A percentile compares a stretch with the other conserved stretches of the same genome.
phyloP scores from a whole-genome alignment of 2,888 invertebrate species.

The Acanthosoma haemorrhoidale region DNA sequence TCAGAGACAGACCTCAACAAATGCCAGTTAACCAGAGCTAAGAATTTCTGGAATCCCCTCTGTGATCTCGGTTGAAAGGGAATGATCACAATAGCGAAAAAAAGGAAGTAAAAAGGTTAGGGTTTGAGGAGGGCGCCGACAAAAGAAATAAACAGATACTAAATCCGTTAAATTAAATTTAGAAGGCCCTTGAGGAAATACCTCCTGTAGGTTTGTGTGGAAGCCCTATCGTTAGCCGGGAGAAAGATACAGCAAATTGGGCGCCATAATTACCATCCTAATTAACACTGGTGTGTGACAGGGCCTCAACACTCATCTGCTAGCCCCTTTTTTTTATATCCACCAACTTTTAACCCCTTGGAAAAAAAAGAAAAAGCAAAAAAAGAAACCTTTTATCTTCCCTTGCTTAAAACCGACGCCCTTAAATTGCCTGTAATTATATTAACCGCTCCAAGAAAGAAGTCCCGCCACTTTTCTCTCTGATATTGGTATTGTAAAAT shows the following conservation, averaged over 20 bases:
- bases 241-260: not conserved
- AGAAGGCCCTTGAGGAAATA: not conserved
- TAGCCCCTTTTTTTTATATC: not conserved
- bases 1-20: too few species aligned
- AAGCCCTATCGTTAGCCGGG: too few species aligned
- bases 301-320: not conserved
- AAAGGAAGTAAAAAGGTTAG: too few species aligned
- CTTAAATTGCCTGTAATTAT: conserved; percentile 5
- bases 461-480: not conserved
- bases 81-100: too few species aligned
- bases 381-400: not conserved
- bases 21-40: not conserved
- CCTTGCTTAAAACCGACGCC: not conserved
- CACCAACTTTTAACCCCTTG: conserved; percentile 8
- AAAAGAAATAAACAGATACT: not conserved
- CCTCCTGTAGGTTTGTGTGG: not conserved
- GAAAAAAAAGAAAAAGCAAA: not conserved
- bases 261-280: not conserved
- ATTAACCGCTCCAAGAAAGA: not conserved
- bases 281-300: conserved; percentile 6
- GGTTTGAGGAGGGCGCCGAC: not conserved
- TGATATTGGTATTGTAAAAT: too few species aligned
- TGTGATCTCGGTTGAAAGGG: not conserved
- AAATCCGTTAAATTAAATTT: not conserved
- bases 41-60: not conserved